Base-by-base conservation (phyloP, 2,113 vertebrate genomes). In the Burhinus bistriatus region DNA sequence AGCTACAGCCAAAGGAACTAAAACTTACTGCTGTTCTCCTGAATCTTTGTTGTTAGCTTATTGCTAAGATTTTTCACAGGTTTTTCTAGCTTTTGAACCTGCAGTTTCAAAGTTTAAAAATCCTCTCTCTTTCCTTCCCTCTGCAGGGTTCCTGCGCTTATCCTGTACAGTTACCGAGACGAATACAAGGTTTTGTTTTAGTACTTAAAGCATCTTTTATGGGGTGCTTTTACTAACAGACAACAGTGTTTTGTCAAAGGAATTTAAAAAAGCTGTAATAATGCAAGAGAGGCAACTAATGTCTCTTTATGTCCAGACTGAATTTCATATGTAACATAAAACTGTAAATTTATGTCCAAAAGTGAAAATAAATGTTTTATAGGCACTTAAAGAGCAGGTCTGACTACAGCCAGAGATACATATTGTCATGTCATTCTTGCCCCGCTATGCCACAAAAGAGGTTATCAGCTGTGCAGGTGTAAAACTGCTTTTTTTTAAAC, bases 171-270 rank as follows among this genome's bases (percentile, higher is more conserved):
- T 97, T 99, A 99, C 97, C 98, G 97, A 97, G 99, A 99, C 0
- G 99, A 99, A 94, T 99, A 99, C 98, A 99, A 99, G 98, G 98
- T 99, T 96, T 98, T 99, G 40, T 98, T 99, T 80, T 99, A 98
- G 98, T 86, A 58, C 47, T 73, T 58, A 47, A 85, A 64, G 71
- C 64, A 62, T 89, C 62, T 13, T 49, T 45, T 75, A 18, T 52
- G 47, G 71, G 62, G 81, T 87, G 73, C 13, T 78, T 72, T 91
- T n/a, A 44, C 26, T 62, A 73, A 30, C 13, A 76, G 71, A 69
- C 71, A 90, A 70, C 27, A 51, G 23, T 9, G 7, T 93, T 97
- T 83, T 91, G 73, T 95, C 80, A 70, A 93, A 79, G n/a, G 40
- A 83, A 65, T 83, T 90, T 75, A 49, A 62, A 29, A 49, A 86